phyloP scores from a whole-genome alignment of 2,888 invertebrate species.

The Eristalis intricaria region DNA sequence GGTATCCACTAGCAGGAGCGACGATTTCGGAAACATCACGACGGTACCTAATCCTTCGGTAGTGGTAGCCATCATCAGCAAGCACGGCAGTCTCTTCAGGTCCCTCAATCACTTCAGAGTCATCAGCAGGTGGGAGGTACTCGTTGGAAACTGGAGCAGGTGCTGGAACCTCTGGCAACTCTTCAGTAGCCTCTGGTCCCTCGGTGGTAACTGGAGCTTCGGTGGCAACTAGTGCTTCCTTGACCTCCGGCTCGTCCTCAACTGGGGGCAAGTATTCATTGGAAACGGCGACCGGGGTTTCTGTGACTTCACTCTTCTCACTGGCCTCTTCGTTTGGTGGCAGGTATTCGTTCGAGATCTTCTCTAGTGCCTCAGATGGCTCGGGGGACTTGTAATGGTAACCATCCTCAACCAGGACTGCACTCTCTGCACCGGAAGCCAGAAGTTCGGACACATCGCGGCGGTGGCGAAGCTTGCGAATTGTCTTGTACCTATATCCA shows the following conservation, averaged over 20 bases:
- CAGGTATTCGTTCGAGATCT: constrained; percentile 67
- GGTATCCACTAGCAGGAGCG: constrained; percentile 22
- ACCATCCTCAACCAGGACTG: constrained; percentile 73
- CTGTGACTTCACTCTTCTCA: constrained; percentile 38
- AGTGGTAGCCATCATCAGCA: constrained; percentile 51
- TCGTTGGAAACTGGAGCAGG: constrained; percentile 31
- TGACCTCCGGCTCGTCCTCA: background rate
- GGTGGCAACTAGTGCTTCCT: background rate
- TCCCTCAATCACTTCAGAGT: constrained; percentile 20
- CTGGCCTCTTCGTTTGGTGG: constrained; percentile 74
- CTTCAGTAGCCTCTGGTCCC: constrained; percentile 1
- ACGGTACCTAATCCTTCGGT: constrained; percentile 45
- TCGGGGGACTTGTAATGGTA: constrained; percentile 73
- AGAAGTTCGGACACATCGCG: constrained; percentile 77
- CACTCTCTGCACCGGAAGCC: constrained; percentile 69
- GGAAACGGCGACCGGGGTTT: constrained; percentile 2
- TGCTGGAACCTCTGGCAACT: background rate
- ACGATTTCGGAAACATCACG: constrained; percentile 58
- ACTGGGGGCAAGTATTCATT: constrained; percentile 71
- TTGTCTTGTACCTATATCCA: constrained; percentile 73
- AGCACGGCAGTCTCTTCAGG: constrained; percentile 33
- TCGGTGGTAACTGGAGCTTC: constrained; percentile 16
- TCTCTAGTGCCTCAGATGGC: background rate
- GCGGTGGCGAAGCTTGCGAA: constrained; percentile 71
- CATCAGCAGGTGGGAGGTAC: constrained; percentile 68